Evolutionary conservation across 1,140 invertebrate genomes (phyloP), one percentile per base, ranked within the genome.

Genomic region (Heliconius hewitsoni): DNA sequence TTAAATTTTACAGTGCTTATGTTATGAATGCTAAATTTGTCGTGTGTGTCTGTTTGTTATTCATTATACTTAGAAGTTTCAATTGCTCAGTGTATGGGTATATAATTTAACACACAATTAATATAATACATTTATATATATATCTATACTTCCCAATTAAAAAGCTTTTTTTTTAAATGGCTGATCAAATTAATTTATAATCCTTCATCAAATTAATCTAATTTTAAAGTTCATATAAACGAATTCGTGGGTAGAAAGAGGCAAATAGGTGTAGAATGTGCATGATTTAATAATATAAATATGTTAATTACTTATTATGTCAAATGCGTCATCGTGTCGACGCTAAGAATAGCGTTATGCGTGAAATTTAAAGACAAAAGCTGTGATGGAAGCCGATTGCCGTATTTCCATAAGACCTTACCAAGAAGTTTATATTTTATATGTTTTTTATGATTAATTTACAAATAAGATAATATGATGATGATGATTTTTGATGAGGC

Each of bases 291-390:
- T 30, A 66, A 66, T 60, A n/a, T 23, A 46, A 46, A 46, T 60
- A 60, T 66, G 60, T 66, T 66, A 66, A 66, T 66, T 66, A 16
- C 27, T 30, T 66, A 11, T 27, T 66, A 66, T 66, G 60, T 13
- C 23, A 66, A 66, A 66, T 66, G 60, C 60, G 60, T 66, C 60
- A 66, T 66, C 60, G 23, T 16, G 60, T 30, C 9, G 60, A 13
- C 1, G 6, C 60, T 66, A n/a, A 30, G 11, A 66, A 30, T 1
- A 66, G 27, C 11, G 3, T 66, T 5, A 30, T n/a, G 60, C 60
- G 60, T 66, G 27, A 66, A 66, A 66, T 66, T 66, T 16, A 27
- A 66, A 30, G 23, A 66, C 60, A 66, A 66, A 66, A 66, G 60
- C 60, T 66, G 9, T 3, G 0, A 23, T 23, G 42, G 18, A 19